Evolutionary conservation across 2,113 vertebrate genomes (phyloP), one percentile per base, ranked within the genome.

Genomic region (Mastomys natalensis): DNA sequence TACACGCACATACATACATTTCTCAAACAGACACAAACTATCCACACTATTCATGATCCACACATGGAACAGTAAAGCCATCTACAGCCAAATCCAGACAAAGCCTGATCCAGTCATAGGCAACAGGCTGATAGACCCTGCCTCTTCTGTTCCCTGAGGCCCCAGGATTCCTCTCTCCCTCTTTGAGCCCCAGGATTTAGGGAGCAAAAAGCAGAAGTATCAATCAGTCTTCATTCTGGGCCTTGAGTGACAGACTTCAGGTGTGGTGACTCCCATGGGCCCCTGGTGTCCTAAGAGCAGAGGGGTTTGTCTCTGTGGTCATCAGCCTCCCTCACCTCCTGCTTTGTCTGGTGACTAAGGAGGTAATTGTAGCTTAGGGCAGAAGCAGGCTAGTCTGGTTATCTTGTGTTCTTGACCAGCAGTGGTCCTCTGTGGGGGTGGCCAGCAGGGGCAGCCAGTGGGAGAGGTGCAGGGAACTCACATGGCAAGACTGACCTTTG

Each of bases 321-420:
- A 3, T 24, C 0, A 0, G 60, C 43, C 7, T 6, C 15, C 45
- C 40, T 90, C 8, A 45, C 91, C 68, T 87, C 77, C 55, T 19
- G 76, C 76, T 70, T 74, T 74, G 82, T 87, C 92, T 90, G 85
- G 92, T 94, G 95, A 92, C 96, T 64, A 26, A 77, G 72, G 60
- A 77, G 64, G 60, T 86, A 66, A 82, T 34, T 92, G 86, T 5
- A 87, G 96, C 66, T 70, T 34, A 72, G 73, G 58, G 55, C 0
- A 0, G 76, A 37, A 87, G 45, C 55, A 0, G 7, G 21, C n/a
- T 7, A 24, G 12, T 21, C n/a, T 7, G 31, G 12, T 21, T 21
- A 60, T 55, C 87, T 82, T 88, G 15, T 19, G 29, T 60, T 40
- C 45, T 55, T 37, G 73, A 89, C 58, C 70, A 89, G 76, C 77